These are phyloP conservation scores for Bombus superbus DNA, from an alignment of 1,140 invertebrate genomes.

Conservation along the genomic window DNA sequence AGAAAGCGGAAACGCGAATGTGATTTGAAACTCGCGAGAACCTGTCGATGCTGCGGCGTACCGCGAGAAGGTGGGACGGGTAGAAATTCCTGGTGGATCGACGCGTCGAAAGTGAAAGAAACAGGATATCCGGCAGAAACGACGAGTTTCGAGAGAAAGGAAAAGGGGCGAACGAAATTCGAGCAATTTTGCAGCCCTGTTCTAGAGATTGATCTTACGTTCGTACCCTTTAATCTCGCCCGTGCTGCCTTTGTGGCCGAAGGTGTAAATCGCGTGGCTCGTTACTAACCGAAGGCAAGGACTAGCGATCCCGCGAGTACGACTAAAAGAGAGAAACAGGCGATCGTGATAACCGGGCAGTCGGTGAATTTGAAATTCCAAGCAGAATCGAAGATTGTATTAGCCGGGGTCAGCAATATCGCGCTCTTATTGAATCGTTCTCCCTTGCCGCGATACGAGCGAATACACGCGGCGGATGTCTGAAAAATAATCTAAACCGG, in stretches of 20 bases:
- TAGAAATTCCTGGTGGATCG: conserved; percentile 31
- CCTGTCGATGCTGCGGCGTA: no score
- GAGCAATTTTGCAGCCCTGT: neutral
- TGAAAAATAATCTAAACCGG: conserved; percentile 65
- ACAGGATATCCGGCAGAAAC: neutral
- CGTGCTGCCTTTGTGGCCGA: neutral
- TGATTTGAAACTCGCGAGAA: neutral
- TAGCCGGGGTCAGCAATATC: conserved; percentile 72
- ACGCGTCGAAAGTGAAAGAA: conserved; percentile 18
- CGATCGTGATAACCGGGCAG: neutral
- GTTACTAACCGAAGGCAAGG: neutral
- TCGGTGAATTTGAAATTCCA: conserved; percentile 67
- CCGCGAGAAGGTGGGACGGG: neutral
- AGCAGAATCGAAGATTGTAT: conserved; percentile 58
- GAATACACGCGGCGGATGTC: conserved; percentile 44
- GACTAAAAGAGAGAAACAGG: neutral
- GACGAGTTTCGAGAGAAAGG: neutral
- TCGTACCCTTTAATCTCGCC: conserved; percentile 17
- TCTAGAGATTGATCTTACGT: neutral
- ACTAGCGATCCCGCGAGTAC: neutral
- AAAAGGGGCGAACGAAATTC: neutral
- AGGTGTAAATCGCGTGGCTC: conserved; percentile 11
- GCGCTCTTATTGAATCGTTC: conserved; percentile 72
- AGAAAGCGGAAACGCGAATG: conserved; percentile 2
- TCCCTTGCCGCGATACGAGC: conserved; percentile 44